These are phyloP conservation scores for Macrobrachium rosenbergii DNA, from an alignment of 1,140 invertebrate species.

Conservation along the genomic window DNA sequence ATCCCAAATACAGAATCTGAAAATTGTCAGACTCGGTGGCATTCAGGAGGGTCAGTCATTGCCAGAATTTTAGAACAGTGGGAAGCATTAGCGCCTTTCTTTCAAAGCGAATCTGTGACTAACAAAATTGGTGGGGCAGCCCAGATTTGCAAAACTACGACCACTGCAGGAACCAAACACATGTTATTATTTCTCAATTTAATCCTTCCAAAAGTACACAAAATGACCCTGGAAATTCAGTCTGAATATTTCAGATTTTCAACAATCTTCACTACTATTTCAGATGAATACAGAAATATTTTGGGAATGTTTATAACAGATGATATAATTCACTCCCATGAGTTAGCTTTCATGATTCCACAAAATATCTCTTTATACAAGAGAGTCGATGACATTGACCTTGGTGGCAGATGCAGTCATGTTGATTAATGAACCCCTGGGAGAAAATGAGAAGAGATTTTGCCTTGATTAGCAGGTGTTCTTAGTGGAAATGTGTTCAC, in stretches of 20 bases:
- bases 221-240: conserved; percentile 16
- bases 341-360: background rate
- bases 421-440: conserved; percentile 10
- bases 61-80: conserved; percentile 33
- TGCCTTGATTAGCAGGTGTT: conserved; percentile 1
- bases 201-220: too few species aligned
- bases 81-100: conserved; percentile 28
- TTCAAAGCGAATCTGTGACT: conserved; percentile 18
- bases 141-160: conserved; percentile 19
- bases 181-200: too few species aligned
- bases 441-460: conserved; percentile 6
- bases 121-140: conserved; percentile 20
- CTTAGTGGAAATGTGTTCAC: conserved; percentile 14
- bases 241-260: conserved; percentile 22
- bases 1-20: conserved; percentile 8
- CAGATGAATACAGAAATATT: conserved; percentile 11
- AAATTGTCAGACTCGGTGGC: conserved; percentile 7
- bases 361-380: conserved; percentile 10
- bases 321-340: background rate
- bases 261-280: conserved; percentile 1
- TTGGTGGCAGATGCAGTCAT: conserved; percentile 29
- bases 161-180: conserved; percentile 4
- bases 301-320: background rate
- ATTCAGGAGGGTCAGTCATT: background rate
- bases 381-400: conserved; percentile 8